Conservation (phyloP, 2,888 invertebrate species). For the Eilema depressum region DNA sequence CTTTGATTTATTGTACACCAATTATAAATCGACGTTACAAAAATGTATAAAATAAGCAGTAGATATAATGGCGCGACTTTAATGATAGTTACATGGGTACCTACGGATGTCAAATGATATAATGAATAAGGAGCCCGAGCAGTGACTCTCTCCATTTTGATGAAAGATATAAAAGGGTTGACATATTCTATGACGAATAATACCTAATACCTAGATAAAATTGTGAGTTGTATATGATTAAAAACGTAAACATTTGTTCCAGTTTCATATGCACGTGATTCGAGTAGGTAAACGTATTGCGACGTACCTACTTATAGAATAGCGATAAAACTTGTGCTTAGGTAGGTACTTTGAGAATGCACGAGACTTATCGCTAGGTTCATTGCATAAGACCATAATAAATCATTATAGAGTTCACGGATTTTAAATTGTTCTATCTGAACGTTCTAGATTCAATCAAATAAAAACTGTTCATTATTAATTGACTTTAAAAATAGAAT, state of each 20-base stretch:
- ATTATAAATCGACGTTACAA: no score
- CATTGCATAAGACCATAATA: neutral
- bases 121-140: no score
- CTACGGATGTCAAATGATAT: no score
- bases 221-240: neutral
- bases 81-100: no score
- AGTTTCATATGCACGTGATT: neutral
- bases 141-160: no score
- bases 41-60: no score
- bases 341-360: neutral
- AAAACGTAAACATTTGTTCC: no score
- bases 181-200: no score
- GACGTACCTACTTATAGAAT: neutral
- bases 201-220: no score
- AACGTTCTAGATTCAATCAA: neutral
- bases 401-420: neutral
- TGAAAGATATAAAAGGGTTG: no score
- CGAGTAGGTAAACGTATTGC: neutral
- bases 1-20: no score
- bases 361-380: neutral
- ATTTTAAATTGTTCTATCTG: neutral
- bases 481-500: neutral
- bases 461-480: neutral
- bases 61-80: no score
- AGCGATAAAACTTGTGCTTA: neutral